These are phyloP conservation scores for Melinaea menophilus DNA, from an alignment of 2,888 invertebrate species.

Conservation along the genomic window DNA sequence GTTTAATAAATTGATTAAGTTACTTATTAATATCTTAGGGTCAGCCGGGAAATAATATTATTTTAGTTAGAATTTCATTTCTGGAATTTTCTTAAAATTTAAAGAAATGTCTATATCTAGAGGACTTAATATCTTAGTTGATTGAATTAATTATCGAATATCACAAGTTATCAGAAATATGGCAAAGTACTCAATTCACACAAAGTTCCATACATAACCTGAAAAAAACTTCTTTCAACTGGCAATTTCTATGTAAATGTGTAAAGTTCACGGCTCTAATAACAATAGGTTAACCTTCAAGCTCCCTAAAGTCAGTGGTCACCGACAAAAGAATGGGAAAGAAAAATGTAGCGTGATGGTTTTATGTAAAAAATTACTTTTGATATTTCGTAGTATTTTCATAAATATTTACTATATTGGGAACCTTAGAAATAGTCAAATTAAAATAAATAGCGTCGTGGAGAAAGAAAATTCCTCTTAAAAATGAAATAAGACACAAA, in stretches of 20 bases:
- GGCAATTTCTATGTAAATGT: conserved; percentile 7
- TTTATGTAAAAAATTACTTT: not conserved
- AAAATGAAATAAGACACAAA: not conserved
- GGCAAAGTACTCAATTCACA: conserved; percentile 3
- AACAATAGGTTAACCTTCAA: conserved; percentile 25
- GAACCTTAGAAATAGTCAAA: too few relatives aligned
- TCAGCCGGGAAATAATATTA: not conserved
- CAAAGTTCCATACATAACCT: conserved; percentile 2
- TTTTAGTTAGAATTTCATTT: too few relatives aligned
- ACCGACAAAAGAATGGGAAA: conserved; percentile 16
- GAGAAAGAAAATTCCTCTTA: not conserved
- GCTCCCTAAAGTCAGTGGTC: conserved; percentile 10
- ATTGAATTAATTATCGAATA: not conserved
- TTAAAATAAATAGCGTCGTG: too few relatives aligned
- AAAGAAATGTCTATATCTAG: too few relatives aligned
- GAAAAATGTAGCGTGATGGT: conserved; percentile 1
- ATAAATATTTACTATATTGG: too few relatives aligned
- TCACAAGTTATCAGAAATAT: not conserved
- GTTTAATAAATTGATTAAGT: conserved; percentile 7
- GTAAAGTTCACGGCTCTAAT: conserved; percentile 21
- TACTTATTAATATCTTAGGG: conserved; percentile 1
- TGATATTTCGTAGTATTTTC: too few relatives aligned
- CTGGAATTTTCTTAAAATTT: too few relatives aligned
- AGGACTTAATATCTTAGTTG: too few relatives aligned
- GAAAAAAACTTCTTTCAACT: conserved; percentile 6